A percentile compares a stretch with the other conserved stretches of the same genome.
Conservation (phyloP, 2,888 invertebrate genomes). For the Icerya purchasi region DNA sequence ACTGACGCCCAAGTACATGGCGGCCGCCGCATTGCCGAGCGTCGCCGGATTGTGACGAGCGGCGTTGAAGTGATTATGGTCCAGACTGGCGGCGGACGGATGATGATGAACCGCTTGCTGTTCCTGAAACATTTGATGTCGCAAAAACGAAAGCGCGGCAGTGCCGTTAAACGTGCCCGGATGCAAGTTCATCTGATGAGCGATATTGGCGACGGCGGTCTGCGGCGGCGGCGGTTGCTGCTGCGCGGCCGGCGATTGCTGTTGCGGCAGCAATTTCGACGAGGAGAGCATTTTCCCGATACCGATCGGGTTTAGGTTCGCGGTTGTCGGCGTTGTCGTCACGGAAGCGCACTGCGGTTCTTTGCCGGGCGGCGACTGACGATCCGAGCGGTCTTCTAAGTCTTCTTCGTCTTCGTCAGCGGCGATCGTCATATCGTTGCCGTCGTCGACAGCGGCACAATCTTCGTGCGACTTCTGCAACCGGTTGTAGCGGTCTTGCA, state of each 20-base stretch:
- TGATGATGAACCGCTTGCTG: constrained; percentile 22
- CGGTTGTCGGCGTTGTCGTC: constrained; percentile 26
- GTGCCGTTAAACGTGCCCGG: constrained; percentile 23
- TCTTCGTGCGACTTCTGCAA: constrained; percentile 32
- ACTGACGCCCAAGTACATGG: constrained; percentile 54
- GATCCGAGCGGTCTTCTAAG: constrained; percentile 25
- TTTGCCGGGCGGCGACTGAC: constrained; percentile 21
- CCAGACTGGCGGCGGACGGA: constrained; percentile 16
- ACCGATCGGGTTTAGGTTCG: constrained; percentile 1
- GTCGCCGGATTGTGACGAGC: constrained; percentile 19
- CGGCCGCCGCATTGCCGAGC: constrained; percentile 28
- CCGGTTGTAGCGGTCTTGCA: constrained; percentile 78
- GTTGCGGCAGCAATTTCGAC: constrained; percentile 12
- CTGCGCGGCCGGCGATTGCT: constrained; percentile 5
- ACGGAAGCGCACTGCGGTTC: constrained; percentile 16
- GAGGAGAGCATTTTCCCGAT: constrained; percentile 20
- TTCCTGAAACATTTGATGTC: constrained; percentile 27
- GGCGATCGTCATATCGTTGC: background rate
- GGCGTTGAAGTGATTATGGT: constrained; percentile 26
- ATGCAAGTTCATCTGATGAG: constrained; percentile 1
- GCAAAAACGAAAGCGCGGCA: constrained; percentile 20
- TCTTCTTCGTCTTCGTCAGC: constrained; percentile 37
- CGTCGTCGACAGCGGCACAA: constrained; percentile 44
- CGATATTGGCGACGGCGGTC: constrained; percentile 31
- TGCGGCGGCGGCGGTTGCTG: constrained; percentile 11